Conservation (phyloP, 2,888 invertebrate genomes). For the Alentia gelatinosa region DNA sequence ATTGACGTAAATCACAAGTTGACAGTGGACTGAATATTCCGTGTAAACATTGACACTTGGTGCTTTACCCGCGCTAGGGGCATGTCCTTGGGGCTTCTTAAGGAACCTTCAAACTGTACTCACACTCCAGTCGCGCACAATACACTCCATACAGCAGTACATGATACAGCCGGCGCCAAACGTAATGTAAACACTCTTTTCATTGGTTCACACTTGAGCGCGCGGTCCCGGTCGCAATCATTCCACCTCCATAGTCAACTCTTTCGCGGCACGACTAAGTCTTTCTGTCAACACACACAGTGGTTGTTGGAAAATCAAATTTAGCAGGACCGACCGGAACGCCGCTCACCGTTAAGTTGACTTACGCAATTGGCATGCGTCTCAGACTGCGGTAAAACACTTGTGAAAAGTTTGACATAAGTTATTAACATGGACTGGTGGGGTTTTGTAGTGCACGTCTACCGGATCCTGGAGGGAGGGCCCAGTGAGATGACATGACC, state of each 20-base stretch:
- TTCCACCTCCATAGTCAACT: neutral
- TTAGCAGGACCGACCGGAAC: neutral
- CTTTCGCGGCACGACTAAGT: neutral
- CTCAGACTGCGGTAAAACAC: neutral
- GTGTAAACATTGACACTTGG: conserved; percentile 7
- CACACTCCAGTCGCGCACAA: neutral
- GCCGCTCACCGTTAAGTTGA: neutral
- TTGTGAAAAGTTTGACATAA: conserved; percentile 9
- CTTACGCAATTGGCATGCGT: neutral
- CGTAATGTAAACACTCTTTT: neutral
- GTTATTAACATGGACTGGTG: neutral
- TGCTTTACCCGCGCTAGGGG: neutral
- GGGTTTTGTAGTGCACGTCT: neutral
- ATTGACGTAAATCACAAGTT: neutral
- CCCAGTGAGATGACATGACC: too few species aligned
- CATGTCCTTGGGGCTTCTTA: neutral
- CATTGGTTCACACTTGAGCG: neutral
- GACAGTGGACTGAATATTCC: neutral
- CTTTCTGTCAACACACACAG: neutral
- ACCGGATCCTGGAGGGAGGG: too few species aligned
- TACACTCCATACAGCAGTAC: neutral
- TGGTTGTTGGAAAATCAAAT: neutral
- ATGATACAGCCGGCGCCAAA: neutral
- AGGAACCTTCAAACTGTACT: neutral
- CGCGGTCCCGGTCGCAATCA: neutral